A percentile compares a stretch with the other conserved stretches of the same genome.
Evolutionary conservation across 23 tunicate genomes (phyloP).

Genomic region (Styela clava): DNA sequence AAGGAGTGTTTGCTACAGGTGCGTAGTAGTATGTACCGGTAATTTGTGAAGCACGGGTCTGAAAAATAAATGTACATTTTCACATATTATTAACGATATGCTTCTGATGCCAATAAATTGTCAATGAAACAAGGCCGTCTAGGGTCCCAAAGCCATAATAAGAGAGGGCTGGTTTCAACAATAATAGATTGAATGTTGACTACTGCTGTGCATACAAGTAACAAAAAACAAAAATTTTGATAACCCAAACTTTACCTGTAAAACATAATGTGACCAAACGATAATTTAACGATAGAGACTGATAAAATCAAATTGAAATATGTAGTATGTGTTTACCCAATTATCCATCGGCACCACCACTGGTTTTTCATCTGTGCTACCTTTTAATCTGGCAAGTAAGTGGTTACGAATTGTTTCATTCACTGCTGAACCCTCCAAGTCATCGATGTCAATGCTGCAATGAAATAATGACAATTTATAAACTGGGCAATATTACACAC

Average conservation of each 20-base stretch:
- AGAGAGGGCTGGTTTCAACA: too few species aligned
- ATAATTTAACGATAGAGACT: background rate
- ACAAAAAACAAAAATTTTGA: background rate
- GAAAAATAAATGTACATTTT: background rate
- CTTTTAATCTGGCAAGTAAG: conserved; percentile 6
- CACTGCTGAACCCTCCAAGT: conserved; percentile 16
- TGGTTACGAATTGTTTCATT: conserved; percentile 16
- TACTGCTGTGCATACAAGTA: too few species aligned
- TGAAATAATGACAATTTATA: background rate
- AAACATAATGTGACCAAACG: too few species aligned
- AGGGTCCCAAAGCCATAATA: too few species aligned
- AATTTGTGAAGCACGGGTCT: conserved; percentile 33
- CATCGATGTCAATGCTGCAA: conserved; percentile 44
- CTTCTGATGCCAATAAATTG: too few species aligned
- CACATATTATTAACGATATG: background rate
- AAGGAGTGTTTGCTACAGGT: conserved; percentile 56
- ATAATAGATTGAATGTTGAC: too few species aligned
- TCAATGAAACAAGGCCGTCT: too few species aligned
- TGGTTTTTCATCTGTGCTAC: background rate
- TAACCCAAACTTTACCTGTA: background rate
- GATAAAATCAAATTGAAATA: background rate
- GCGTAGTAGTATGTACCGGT: conserved; percentile 41
- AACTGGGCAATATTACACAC: too few species aligned
- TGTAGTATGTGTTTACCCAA: conserved; percentile 22
- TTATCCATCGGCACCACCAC: conserved; percentile 32